A percentile compares a stretch with the other conserved stretches of the same genome.
Evolutionary conservation across 2,888 invertebrate species (phyloP).

Genomic region (Parascotia fuliginaria): DNA sequence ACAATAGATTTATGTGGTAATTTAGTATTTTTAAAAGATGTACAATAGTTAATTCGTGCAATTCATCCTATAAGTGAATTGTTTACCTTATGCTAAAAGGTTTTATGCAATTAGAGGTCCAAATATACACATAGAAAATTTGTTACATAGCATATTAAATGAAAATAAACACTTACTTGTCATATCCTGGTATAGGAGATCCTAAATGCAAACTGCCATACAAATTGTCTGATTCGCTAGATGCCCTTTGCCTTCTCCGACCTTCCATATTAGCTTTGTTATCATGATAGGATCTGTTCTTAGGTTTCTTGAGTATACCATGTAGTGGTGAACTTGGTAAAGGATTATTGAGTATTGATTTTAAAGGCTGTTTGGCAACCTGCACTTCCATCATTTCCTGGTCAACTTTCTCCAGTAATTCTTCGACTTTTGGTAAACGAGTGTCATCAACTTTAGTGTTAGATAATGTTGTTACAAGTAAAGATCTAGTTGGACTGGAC

Average conservation of each 20-base stretch:
- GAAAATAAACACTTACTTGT: constrained; percentile 59
- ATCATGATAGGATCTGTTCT: constrained; percentile 65
- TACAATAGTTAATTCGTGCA: too few relatives aligned
- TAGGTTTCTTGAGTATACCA: constrained; percentile 78
- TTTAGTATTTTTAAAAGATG: too few relatives aligned
- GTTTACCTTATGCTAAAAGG: too few relatives aligned
- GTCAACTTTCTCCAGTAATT: constrained; percentile 75
- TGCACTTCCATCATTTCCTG: constrained; percentile 75
- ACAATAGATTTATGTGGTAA: too few relatives aligned
- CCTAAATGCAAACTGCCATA: constrained; percentile 63
- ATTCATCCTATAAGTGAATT: too few relatives aligned
- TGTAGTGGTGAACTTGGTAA: constrained; percentile 70
- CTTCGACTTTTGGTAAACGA: constrained; percentile 78
- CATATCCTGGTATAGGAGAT: constrained; percentile 69
- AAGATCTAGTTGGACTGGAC: constrained; percentile 69
- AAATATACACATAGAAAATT: background rate
- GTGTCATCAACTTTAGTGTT: constrained; percentile 74
- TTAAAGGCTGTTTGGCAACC: constrained; percentile 71
- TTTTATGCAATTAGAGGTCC: too few relatives aligned
- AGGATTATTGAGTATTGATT: constrained; percentile 81
- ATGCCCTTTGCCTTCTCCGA: constrained; percentile 75
- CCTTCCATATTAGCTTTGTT: constrained; percentile 63
- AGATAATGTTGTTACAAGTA: constrained; percentile 71
- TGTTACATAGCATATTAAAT: too few relatives aligned
- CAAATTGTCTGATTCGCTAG: constrained; percentile 81